Evolutionary conservation across 2,888 invertebrate species (phyloP).

Genomic region (Anticlea derivata): DNA sequence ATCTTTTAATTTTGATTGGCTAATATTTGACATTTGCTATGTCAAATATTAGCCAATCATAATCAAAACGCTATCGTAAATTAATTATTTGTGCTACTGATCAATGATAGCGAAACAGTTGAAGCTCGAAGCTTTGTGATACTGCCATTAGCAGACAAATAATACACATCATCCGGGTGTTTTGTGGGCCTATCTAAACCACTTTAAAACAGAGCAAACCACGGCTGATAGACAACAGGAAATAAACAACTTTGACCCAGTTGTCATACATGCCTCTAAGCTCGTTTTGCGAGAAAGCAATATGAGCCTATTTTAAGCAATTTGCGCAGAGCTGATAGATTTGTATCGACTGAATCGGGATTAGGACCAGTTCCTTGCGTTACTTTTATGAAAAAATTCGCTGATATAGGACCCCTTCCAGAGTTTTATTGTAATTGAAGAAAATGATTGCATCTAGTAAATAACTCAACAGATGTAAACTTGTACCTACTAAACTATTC

Average conservation of each 20-base stretch:
- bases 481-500: no score
- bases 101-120: background rate
- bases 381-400: no score
- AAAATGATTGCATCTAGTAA: no score
- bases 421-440: no score
- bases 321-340: slow-evolving; percentile 42
- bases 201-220: slow-evolving; percentile 22
- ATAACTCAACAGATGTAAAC: no score
- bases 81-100: no score
- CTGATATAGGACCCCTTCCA: no score
- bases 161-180: slow-evolving; percentile 2
- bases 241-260: slow-evolving; percentile 32
- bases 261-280: slow-evolving; percentile 31
- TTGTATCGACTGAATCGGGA: slow-evolving; percentile 33
- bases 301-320: slow-evolving; percentile 37
- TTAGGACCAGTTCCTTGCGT: background rate
- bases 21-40: no score
- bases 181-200: slow-evolving; percentile 12
- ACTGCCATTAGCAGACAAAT: slow-evolving; percentile 13
- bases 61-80: no score
- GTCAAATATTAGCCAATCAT: no score
- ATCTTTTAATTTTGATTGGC: no score
- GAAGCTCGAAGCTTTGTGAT: slow-evolving; percentile 1
- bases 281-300: slow-evolving; percentile 36
- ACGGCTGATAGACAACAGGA: slow-evolving; percentile 25